phyloP scores from a whole-genome alignment of 2,888 invertebrate genomes.

The Lamellibrachia columna region DNA sequence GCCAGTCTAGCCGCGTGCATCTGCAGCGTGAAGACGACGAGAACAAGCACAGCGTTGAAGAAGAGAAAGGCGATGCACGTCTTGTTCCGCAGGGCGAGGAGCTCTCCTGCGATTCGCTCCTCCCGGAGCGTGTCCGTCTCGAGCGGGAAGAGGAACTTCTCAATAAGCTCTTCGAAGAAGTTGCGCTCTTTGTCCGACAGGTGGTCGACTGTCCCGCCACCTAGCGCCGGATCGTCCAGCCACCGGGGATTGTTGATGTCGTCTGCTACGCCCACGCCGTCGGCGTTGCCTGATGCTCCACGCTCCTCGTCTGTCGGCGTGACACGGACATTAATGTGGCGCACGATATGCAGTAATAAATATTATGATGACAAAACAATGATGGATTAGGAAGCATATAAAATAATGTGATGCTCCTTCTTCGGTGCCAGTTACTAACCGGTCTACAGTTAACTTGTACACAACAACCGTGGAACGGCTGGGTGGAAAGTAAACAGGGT shows the following conservation, averaged over 20 bases:
- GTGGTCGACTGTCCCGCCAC: slow-evolving; percentile 91
- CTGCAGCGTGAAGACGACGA: slow-evolving; percentile 72
- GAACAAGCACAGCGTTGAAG: slow-evolving; percentile 96
- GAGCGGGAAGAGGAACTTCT: slow-evolving; percentile 91
- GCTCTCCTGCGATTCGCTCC: slow-evolving; percentile 53
- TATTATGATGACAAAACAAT: too few species aligned
- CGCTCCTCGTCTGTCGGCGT: neutral
- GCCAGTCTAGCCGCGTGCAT: slow-evolving; percentile 29
- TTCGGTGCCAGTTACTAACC: too few species aligned
- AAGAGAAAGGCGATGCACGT: slow-evolving; percentile 81
- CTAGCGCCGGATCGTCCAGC: slow-evolving; percentile 89
- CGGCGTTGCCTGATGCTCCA: neutral
- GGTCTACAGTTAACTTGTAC: too few species aligned
- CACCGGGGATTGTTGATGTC: slow-evolving; percentile 78
- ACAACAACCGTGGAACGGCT: too few species aligned
- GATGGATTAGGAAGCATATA: too few species aligned
- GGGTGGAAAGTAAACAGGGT: too few species aligned
- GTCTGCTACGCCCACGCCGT: neutral
- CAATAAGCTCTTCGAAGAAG: slow-evolving; percentile 79
- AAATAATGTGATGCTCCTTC: too few species aligned
- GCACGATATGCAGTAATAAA: neutral
- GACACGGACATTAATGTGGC: neutral
- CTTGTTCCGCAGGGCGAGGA: slow-evolving; percentile 93
- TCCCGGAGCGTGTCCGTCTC: slow-evolving; percentile 77
- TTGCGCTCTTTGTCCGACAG: slow-evolving; percentile 82